Conservation (phyloP, 2,113 vertebrate species). For the Astur gentilis region DNA sequence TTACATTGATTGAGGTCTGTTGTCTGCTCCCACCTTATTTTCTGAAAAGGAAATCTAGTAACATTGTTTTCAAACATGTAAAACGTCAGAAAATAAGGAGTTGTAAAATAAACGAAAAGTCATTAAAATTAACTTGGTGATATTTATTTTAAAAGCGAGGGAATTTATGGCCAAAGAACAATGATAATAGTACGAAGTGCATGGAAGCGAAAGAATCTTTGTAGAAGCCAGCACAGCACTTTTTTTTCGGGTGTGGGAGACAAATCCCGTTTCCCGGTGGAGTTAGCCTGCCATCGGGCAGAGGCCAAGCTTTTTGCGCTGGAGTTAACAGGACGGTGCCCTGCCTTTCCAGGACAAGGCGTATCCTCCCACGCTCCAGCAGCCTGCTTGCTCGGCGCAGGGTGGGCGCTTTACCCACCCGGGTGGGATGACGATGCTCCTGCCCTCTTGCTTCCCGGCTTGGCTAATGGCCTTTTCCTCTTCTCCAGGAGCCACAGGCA, state of each 20-base stretch:
- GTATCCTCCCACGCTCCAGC: not conserved
- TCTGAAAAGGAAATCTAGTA: not conserved
- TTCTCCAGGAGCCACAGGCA: not conserved
- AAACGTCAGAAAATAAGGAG: slow-evolving; percentile 1
- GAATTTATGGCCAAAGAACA: not conserved
- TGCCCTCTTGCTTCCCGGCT: not conserved
- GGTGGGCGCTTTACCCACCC: fast-evolving
- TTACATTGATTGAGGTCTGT: not conserved
- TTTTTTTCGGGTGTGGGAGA: not conserved
- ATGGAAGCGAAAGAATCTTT: not conserved
- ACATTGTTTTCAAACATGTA: slow-evolving; percentile 7
- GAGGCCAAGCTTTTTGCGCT: not conserved
- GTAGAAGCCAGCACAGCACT: not conserved
- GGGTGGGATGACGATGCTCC: not conserved
- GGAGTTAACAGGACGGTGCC: not conserved
- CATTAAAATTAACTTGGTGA: not conserved
- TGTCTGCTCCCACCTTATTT: not conserved
- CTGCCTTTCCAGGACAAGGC: not conserved
- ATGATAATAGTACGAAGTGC: not conserved
- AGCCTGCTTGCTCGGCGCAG: not conserved
- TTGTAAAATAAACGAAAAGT: not conserved
- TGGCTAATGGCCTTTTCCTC: not conserved
- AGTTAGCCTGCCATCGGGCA: not conserved
- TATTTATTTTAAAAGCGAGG: slow-evolving; percentile 1
- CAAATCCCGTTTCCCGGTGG: not conserved